phyloP scores from a whole-genome alignment of 2,113 vertebrate species.

The Zootoca vivipara region DNA sequence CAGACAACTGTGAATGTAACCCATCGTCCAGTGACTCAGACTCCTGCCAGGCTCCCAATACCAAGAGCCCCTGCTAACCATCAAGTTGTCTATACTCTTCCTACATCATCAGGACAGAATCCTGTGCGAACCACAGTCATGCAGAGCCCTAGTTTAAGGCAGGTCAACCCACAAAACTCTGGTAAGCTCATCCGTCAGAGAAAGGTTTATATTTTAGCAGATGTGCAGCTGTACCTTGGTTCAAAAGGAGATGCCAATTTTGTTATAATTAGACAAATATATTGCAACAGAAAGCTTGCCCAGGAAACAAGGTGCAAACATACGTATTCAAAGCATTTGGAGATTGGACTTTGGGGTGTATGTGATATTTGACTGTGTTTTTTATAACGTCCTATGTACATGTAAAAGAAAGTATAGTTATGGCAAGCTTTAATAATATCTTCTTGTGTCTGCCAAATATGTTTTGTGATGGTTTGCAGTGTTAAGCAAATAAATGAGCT shows the following conservation, averaged over 20 bases:
- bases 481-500: not conserved
- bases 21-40: slow-evolving; percentile 76
- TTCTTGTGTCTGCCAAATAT: not conserved
- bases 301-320: not conserved
- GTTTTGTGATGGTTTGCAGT: not conserved
- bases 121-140: slow-evolving; percentile 77
- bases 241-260: not conserved
- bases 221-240: not conserved
- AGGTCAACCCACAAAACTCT: slow-evolving; percentile 75
- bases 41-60: slow-evolving; percentile 74
- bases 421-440: not conserved
- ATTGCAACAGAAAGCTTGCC: not conserved
- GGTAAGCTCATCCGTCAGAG: slow-evolving; percentile 62
- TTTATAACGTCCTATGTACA: not conserved
- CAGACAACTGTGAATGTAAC: slow-evolving; percentile 80
- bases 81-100: slow-evolving; percentile 80
- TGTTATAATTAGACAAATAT: not conserved
- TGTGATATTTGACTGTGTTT: not conserved
- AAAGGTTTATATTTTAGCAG: not conserved
- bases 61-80: slow-evolving; percentile 76
- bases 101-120: slow-evolving; percentile 75
- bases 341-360: not conserved
- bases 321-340: not conserved
- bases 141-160: slow-evolving; percentile 75
- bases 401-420: not conserved